Evolutionary conservation across 2,797 vertebrate genomes (phyloP), one percentile per base, ranked within the genome.

Genomic region (Decapterus maruadsi): DNA sequence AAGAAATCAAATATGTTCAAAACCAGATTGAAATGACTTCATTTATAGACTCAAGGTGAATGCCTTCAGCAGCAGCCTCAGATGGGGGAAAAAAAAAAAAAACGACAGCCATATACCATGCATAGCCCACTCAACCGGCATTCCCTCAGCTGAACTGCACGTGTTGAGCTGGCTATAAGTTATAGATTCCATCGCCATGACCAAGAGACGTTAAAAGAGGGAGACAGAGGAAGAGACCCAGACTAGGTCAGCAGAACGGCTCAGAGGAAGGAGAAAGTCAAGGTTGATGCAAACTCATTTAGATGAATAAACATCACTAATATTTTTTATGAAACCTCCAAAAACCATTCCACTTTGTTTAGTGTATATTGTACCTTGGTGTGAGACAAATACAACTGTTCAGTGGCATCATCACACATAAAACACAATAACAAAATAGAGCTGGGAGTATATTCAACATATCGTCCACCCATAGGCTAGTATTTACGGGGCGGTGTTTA

Each of bases 151-250:
- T 93, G 86, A 91, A 85, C 70, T 67, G 85, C 90, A 93, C 67
- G 83, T 93, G 93, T 90, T 71, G 78, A 85, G 79, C 80, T 84
- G 81, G 82, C 88, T 66, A 26, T 40, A 64, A 88, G 76, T 16
- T n/a, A 81, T 38, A 76, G 86, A 93, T 93, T 94, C 91, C 83
- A 88, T 87, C 83, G 81, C 81, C 83, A 79, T 93, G 89, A 92
- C 87, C 70, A 68, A 77, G 72, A 40, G 60, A 66, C 59, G 77
- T 82, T 87, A 73, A 87, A 85, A 83, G 68, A 81, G 75, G 55
- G 42, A 78, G 64, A 73, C 68, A 43, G 61, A 76, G 68, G 40
- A 36, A 70, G 42, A 75, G 53, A 74, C 65, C 63, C 31, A 67
- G 62, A 55, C 61, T 13, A 57, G n/a, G 26, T 75, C 68, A 81